Evolutionary conservation across 2,888 invertebrate genomes (phyloP).

Genomic region (Hartigia nigra): DNA sequence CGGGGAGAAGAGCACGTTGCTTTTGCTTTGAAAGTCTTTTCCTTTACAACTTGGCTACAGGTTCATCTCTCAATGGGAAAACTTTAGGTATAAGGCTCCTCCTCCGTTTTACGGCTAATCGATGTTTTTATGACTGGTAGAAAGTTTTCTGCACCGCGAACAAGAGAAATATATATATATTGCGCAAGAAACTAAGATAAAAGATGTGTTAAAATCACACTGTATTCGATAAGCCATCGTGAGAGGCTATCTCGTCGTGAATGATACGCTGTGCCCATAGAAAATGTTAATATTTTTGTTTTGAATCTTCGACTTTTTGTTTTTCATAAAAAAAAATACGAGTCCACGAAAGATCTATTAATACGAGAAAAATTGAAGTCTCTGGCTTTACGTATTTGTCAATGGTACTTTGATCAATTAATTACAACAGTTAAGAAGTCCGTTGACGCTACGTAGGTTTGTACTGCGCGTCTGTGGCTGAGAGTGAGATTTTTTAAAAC

Average conservation of each 20-base stretch:
- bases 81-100: conserved; percentile 35
- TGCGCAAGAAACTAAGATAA: conserved; percentile 12
- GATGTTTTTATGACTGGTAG: conserved; percentile 34
- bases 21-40: conserved; percentile 11
- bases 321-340: no score
- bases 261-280: background rate
- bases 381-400: background rate
- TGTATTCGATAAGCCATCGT: background rate
- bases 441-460: background rate
- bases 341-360: background rate
- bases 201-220: conserved; percentile 22
- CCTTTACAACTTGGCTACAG: conserved; percentile 31
- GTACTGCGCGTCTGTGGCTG: background rate
- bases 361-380: background rate
- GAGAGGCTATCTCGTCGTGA: background rate
- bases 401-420: no score
- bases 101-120: conserved; percentile 43
- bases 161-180: conserved; percentile 40
- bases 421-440: background rate
- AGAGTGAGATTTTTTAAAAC: background rate
- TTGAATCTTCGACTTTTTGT: no score
- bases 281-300: background rate
- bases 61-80: conserved; percentile 40
- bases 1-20: background rate
- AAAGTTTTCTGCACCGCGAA: conserved; percentile 25